Evolutionary conservation across 1,140 invertebrate species (phyloP), one percentile per base, ranked within the genome.

Genomic region (Bradynema listronoti): DNA sequence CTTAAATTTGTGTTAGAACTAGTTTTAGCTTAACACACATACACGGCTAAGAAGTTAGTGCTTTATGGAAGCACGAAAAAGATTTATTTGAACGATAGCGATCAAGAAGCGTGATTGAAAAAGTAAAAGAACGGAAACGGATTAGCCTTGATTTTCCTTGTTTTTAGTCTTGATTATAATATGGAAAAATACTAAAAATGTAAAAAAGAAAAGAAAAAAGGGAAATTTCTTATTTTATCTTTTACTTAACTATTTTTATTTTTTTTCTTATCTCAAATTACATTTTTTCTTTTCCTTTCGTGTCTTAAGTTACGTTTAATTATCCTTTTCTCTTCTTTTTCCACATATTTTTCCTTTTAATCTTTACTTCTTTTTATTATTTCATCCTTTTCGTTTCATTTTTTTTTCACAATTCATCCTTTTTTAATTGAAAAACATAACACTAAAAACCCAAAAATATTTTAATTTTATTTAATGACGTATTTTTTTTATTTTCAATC

Each of bases 391-490:
- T 27, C 29, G 9, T 45, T 43, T 25, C 42, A 25, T 43, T 43
- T 43, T 43, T 43, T 25, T 16, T 11, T 43, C 9, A n/a, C 14
- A 11, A 22, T 43, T 43, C 22, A 16, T 42, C 6, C 16, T 42
- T 2, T 16, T 16, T 11, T 11, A 19, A 7, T 25, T 22, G 25
- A 43, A 43, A 45, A 27, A 16, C 24, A n/a, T 25, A 14, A 45
- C 14, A 22, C 22, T 22, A 7, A 43, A 2, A 43, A 4, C 42
- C 42, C 25, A 43, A 7, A 11, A 7, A n/a, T n/a, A 9, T 9
- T n/a, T 45, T 45, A 25, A 27, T 22, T 45, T 45, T 45, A 27
- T 45, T 45, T 19, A 36, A n/a, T n/a, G n/a, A n/a, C n/a, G n/a
- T n/a, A n/a, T n/a, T n/a, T n/a, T n/a, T n/a, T n/a, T n/a, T n/a